These are phyloP conservation scores for Lutjanus campechanus DNA, from an alignment of 2,797 vertebrate species.

Conservation along the genomic window DNA sequence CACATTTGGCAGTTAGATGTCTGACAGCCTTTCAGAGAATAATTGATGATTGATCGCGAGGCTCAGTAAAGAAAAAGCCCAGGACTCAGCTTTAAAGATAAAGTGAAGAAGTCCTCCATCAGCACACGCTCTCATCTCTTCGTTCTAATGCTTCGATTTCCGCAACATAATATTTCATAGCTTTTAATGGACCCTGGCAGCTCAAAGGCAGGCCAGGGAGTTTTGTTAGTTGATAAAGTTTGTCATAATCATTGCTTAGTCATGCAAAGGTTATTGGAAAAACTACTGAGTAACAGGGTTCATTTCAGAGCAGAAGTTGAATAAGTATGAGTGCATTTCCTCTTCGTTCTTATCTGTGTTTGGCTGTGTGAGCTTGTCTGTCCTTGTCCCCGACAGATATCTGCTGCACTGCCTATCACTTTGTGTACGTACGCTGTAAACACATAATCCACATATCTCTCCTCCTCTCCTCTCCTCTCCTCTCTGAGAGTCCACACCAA, in stretches of 20 bases:
- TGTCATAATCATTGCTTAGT: slow-evolving; percentile 30
- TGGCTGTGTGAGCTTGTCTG: slow-evolving; percentile 32
- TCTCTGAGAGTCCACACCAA: slow-evolving; percentile 8
- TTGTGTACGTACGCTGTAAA: slow-evolving; percentile 16
- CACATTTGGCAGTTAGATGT: slow-evolving; percentile 36
- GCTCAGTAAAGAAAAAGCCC: slow-evolving; percentile 24
- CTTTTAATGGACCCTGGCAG: slow-evolving; percentile 33
- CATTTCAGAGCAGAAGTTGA: slow-evolving; percentile 33
- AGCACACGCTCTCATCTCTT: slow-evolving; percentile 9
- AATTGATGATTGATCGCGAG: slow-evolving; percentile 29
- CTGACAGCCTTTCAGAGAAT: slow-evolving; percentile 36
- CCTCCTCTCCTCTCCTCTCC: background rate
- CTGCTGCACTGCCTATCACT: slow-evolving; percentile 17
- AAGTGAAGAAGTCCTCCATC: slow-evolving; percentile 19
- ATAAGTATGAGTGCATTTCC: slow-evolving; percentile 32
- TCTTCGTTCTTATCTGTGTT: slow-evolving; percentile 30
- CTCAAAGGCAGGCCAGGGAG: slow-evolving; percentile 7
- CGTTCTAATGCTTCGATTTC: background rate
- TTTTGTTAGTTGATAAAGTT: slow-evolving; percentile 1
- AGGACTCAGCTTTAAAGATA: slow-evolving; percentile 47
- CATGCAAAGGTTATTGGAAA: slow-evolving; percentile 42
- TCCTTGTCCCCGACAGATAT: slow-evolving; percentile 47
- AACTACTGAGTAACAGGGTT: slow-evolving; percentile 18
- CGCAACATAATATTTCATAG: slow-evolving; percentile 5
- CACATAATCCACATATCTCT: slow-evolving; percentile 13